Evolutionary conservation across 2,888 invertebrate genomes (phyloP).

Genomic region (Epiblema foenella): DNA sequence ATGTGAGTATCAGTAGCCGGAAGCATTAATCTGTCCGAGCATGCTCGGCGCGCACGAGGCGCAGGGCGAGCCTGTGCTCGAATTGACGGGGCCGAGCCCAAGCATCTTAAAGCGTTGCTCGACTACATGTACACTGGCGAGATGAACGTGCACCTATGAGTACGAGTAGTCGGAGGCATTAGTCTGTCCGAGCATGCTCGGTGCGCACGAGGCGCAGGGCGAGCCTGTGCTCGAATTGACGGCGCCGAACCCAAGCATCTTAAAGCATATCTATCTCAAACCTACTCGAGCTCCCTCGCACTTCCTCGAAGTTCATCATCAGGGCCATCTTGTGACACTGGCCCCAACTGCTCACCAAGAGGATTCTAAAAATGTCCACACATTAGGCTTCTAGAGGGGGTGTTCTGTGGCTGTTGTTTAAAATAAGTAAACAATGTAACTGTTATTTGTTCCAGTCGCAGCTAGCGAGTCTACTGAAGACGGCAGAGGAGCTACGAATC

Average conservation of each 20-base stretch:
- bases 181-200: neutral
- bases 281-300: no score
- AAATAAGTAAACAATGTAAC: no score
- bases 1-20: conserved; percentile 86
- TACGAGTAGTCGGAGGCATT: conserved; percentile 52
- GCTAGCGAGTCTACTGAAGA: conserved; percentile 93
- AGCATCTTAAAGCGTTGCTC: conserved; percentile 91
- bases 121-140: conserved; percentile 98
- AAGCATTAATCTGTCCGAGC: neutral
- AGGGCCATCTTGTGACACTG: no score
- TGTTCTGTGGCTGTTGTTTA: no score
- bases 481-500: conserved; percentile 95
- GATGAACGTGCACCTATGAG: conserved; percentile 96
- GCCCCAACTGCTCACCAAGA: no score
- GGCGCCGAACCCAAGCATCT: conserved; percentile 84
- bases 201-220: no score
- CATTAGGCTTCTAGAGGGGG: no score
- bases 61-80: conserved; percentile 88
- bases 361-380: no score
- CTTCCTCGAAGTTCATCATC: no score
- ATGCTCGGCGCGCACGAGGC: conserved; percentile 86
- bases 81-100: conserved; percentile 86
- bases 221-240: conserved; percentile 78
- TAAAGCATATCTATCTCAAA: no score
- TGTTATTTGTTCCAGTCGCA: conserved; percentile 88